These are phyloP conservation scores for Netta rufina DNA, from an alignment of 2,797 vertebrate genomes.

Conservation along the genomic window DNA sequence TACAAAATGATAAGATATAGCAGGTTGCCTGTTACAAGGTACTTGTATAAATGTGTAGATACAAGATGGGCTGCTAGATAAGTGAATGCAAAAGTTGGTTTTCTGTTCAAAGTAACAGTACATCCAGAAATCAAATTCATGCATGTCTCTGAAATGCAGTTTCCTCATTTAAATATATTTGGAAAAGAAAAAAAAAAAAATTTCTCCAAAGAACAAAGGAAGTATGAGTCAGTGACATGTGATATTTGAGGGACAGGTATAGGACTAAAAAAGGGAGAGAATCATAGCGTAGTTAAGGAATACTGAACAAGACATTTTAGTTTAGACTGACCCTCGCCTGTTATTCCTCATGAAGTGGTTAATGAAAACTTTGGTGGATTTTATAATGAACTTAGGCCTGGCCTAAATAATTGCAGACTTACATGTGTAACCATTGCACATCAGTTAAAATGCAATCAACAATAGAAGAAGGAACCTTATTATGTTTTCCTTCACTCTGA, in stretches of 20 bases:
- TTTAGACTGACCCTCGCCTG: not conserved
- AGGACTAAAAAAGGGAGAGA: not conserved
- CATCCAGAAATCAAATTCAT: not conserved
- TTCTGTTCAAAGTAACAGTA: not conserved
- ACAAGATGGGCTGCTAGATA: not conserved
- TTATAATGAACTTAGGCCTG: not conserved
- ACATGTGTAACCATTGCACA: not conserved
- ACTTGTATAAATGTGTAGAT: not conserved
- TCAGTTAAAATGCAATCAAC: not conserved
- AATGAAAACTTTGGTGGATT: not conserved
- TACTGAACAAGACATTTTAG: rapidly evolving
- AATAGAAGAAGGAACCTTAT: not conserved
- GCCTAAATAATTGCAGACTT: not conserved
- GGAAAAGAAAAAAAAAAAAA: not conserved
- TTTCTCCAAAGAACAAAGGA: not conserved
- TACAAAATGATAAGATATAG: not conserved
- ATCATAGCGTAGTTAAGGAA: not conserved
- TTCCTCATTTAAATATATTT: not conserved
- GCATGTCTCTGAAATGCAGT: not conserved
- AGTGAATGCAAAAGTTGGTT: not conserved
- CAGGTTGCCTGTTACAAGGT: not conserved
- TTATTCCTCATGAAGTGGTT: not conserved
- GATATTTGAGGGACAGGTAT: not conserved
- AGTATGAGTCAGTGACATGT: not conserved
- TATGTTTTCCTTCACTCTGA: not conserved